A percentile compares a stretch with the other conserved stretches of the same genome.
Conservation (phyloP, 2,797 vertebrate species). For the Cercopithecus diana region DNA sequence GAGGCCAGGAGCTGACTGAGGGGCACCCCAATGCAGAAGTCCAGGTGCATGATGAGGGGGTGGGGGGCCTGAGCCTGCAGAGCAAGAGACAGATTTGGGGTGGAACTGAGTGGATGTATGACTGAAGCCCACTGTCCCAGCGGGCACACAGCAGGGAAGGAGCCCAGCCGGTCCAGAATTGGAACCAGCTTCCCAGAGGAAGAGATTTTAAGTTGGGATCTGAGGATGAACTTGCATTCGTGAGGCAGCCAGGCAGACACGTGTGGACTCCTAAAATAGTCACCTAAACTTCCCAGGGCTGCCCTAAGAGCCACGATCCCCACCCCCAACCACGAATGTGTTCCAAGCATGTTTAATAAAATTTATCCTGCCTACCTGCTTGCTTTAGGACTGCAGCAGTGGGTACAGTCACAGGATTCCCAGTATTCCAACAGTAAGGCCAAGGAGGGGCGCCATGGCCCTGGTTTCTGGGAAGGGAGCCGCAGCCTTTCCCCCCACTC, state of each 20-base stretch:
- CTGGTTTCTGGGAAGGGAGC: not conserved
- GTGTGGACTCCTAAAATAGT: not conserved
- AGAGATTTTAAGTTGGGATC: not conserved
- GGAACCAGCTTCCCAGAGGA: not conserved
- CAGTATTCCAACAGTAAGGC: not conserved
- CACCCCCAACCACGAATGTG: not conserved
- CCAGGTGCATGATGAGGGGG: not conserved
- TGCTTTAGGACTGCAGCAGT: not conserved
- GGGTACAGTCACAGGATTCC: not conserved
- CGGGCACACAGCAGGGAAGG: not conserved
- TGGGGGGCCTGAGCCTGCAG: accelerated
- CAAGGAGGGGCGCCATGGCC: not conserved
- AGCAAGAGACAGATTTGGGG: not conserved
- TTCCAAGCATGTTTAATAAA: not conserved
- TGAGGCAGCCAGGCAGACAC: not conserved
- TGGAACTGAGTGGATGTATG: not conserved
- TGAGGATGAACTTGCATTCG: not conserved
- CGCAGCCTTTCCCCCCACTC: not conserved
- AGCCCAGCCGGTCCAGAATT: not conserved
- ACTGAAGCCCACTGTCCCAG: not conserved
- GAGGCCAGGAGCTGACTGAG: not conserved
- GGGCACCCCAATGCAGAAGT: accelerated
- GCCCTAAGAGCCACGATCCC: not conserved
- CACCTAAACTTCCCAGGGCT: not conserved
- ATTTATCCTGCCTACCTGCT: not conserved